Conservation (phyloP, 2,888 invertebrate species). For the Eristalis intricaria region DNA sequence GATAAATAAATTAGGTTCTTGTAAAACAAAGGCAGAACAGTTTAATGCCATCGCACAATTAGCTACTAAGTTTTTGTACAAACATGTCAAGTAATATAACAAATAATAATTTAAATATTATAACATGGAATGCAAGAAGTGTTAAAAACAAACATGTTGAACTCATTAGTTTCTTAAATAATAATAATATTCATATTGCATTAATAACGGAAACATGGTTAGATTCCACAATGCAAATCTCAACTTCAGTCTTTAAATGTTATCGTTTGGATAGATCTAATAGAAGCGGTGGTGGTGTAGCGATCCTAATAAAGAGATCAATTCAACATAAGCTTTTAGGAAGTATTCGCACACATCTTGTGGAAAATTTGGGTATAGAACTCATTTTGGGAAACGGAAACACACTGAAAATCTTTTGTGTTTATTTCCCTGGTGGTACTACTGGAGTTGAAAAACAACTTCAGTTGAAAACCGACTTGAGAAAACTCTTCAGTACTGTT, state of each 20-base stretch:
- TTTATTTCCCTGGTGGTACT: conserved; percentile 9
- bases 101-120: conserved; percentile 20
- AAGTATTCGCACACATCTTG: neutral
- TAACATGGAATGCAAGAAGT: conserved; percentile 40
- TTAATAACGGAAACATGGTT: conserved; percentile 38
- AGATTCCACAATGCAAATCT: neutral
- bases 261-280: conserved; percentile 20
- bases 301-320: conserved; percentile 32
- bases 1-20: no score
- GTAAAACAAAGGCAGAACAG: no score
- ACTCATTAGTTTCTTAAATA: conserved; percentile 1
- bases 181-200: conserved; percentile 23
- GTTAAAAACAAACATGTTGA: conserved; percentile 12
- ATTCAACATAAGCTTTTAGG: conserved; percentile 16
- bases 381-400: neutral
- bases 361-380: conserved; percentile 20
- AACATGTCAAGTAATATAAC: neutral
- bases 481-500: neutral
- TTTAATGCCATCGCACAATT: neutral
- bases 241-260: conserved; percentile 29
- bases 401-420: neutral
- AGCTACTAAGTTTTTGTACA: neutral
- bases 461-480: neutral
- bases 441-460: neutral
- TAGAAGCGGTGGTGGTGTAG: conserved; percentile 30